A percentile compares a stretch with the other conserved stretches of the same genome.
phyloP scores from a whole-genome alignment of 2,888 invertebrate genomes.

The Noctua pronuba region DNA sequence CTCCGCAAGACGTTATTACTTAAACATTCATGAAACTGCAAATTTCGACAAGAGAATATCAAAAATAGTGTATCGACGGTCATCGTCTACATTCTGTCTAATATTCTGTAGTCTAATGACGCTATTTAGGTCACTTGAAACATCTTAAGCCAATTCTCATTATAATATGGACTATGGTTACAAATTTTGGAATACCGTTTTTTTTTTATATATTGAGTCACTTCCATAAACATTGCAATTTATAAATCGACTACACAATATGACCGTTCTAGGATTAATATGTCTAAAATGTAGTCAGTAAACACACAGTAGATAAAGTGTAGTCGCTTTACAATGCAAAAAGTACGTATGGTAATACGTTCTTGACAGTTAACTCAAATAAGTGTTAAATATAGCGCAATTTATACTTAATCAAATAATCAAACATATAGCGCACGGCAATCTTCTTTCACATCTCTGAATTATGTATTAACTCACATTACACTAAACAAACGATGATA shows the following conservation, averaged over 20 bases:
- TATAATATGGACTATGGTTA: conserved; percentile 82
- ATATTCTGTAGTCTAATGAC: conserved; percentile 86
- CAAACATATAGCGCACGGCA: conserved; percentile 38
- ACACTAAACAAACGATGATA: conserved; percentile 70
- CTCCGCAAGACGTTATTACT: conserved; percentile 80
- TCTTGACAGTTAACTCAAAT: conserved; percentile 45
- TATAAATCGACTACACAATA: conserved; percentile 56
- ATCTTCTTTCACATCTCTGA: conserved; percentile 41
- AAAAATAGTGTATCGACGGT: conserved; percentile 90
- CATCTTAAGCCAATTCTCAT: conserved; percentile 82
- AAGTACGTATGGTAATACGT: conserved; percentile 38
- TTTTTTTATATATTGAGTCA: conserved; percentile 56
- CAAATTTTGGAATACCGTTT: conserved; percentile 76
- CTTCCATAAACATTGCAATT: conserved; percentile 45
- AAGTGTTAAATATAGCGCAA: conserved; percentile 44
- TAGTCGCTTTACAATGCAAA: conserved; percentile 57
- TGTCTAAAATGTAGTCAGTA: conserved; percentile 33
- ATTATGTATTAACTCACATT: conserved; percentile 61
- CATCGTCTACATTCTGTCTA: conserved; percentile 87
- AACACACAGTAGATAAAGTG: conserved; percentile 43
- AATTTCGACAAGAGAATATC: conserved; percentile 91
- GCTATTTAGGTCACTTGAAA: conserved; percentile 85
- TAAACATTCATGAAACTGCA: conserved; percentile 86
- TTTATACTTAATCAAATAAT: conserved; percentile 54
- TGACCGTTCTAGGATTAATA: conserved; percentile 15